Percentiles rank a stretch among this genome's conserved stretches.
Conservation (phyloP, 2,888 invertebrate genomes). For the Eilema sororculum region DNA sequence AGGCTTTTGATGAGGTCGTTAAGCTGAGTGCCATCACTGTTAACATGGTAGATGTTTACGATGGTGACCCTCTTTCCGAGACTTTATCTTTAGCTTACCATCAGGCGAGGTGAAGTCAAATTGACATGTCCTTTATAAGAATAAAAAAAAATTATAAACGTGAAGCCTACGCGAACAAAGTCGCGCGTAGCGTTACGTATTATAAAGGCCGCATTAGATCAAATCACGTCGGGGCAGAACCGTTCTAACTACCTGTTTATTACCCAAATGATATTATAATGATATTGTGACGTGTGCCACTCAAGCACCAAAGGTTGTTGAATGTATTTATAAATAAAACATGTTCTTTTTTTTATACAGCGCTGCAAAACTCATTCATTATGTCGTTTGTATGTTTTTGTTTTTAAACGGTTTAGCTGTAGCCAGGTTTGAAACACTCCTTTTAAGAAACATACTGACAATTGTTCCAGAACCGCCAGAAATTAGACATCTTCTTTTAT, state of each 20-base stretch:
- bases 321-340: conserved; percentile 14
- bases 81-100: no score
- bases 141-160: no score
- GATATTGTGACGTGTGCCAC: not conserved
- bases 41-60: no score
- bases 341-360: not conserved
- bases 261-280: conserved; percentile 35
- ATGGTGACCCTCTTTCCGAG: no score
- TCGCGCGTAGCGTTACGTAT: not conserved
- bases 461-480: no score
- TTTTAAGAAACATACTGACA: no score
- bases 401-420: not conserved
- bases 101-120: no score
- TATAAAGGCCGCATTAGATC: not conserved
- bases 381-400: not conserved
- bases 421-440: no score
- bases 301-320: not conserved
- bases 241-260: conserved; percentile 26
- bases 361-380: not conserved
- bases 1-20: no score
- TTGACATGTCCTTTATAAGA: no score
- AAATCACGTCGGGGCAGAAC: conserved; percentile 35
- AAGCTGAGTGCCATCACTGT: no score
- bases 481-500: no score
- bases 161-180: not conserved